Conservation (phyloP, 2,113 vertebrate genomes). For the Penelope pileata region DNA sequence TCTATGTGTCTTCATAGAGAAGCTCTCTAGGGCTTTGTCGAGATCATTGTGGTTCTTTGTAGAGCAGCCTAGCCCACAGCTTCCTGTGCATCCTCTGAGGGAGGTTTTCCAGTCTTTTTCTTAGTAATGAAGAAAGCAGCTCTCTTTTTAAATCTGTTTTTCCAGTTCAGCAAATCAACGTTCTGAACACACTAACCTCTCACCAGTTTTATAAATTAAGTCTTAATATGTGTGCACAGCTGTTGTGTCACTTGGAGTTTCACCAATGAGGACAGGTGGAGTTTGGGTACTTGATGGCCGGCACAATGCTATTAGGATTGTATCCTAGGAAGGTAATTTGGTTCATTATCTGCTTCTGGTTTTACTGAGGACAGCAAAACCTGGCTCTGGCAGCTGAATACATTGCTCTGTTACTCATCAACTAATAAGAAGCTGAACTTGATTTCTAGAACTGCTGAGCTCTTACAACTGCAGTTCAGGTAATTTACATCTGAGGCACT, state of each 20-base stretch:
- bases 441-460: background rate
- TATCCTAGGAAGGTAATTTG: background rate
- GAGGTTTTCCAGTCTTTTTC: background rate
- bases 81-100: background rate
- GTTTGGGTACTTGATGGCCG: background rate
- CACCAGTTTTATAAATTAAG: background rate
- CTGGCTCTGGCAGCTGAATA: background rate
- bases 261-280: background rate
- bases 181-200: background rate
- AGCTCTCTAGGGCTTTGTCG: background rate
- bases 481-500: background rate
- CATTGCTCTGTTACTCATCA: background rate
- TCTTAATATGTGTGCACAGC: background rate
- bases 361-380: background rate
- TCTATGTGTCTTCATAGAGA: background rate
- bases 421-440: background rate
- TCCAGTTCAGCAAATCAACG: background rate
- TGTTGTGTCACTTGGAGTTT: background rate
- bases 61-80: background rate
- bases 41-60: background rate
- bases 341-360: background rate
- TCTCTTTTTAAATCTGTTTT: background rate
- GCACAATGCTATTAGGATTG: background rate
- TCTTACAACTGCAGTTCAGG: background rate
- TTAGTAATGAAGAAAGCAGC: background rate